Evolutionary conservation across 1,140 invertebrate species (phyloP).

Genomic region (Drosophila sulfurigaster): DNA sequence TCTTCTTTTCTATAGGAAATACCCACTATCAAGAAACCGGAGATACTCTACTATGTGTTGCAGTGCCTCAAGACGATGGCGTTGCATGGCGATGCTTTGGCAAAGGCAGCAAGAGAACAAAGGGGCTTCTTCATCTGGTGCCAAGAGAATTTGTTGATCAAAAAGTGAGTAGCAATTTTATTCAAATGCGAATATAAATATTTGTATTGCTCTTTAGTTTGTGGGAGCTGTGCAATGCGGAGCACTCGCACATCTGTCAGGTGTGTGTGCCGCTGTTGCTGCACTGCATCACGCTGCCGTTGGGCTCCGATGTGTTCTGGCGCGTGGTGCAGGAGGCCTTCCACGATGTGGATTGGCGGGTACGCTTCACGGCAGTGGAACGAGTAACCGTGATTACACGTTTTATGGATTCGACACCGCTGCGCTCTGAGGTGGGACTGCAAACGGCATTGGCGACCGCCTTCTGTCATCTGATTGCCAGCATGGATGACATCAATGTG

Average conservation of each 20-base stretch:
- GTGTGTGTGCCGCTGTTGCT: constrained; percentile 95
- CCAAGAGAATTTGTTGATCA: constrained; percentile 97
- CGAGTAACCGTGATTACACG: constrained; percentile 95
- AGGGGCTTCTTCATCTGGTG: constrained; percentile 98
- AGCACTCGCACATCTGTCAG: constrained; percentile 96
- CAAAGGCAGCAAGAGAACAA: constrained; percentile 94
- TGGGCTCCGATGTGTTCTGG: constrained; percentile 98
- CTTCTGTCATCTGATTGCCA: constrained; percentile 98
- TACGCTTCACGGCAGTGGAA: constrained; percentile 97
- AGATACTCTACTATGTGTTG: constrained; percentile 97
- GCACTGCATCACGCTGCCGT: constrained; percentile 96
- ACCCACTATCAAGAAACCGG: constrained; percentile 93
- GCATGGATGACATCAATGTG: constrained; percentile 97
- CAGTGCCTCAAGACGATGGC: constrained; percentile 96
- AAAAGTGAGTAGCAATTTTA: constrained; percentile 89
- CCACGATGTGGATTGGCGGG: constrained; percentile 94
- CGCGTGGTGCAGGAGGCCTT: constrained; percentile 97
- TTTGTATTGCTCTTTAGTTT: constrained; percentile 87
- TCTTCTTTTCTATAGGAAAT: constrained; percentile 87
- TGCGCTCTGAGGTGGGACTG: constrained; percentile 92
- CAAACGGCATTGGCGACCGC: constrained; percentile 98
- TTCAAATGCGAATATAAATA: no score
- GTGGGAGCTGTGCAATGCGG: constrained; percentile 96
- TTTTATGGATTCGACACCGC: constrained; percentile 95
- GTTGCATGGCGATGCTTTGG: constrained; percentile 96